Percentiles rank a stretch among this genome's conserved stretches.
phyloP scores from a whole-genome alignment of 2,797 vertebrate species.

The Ataeniobius toweri region DNA sequence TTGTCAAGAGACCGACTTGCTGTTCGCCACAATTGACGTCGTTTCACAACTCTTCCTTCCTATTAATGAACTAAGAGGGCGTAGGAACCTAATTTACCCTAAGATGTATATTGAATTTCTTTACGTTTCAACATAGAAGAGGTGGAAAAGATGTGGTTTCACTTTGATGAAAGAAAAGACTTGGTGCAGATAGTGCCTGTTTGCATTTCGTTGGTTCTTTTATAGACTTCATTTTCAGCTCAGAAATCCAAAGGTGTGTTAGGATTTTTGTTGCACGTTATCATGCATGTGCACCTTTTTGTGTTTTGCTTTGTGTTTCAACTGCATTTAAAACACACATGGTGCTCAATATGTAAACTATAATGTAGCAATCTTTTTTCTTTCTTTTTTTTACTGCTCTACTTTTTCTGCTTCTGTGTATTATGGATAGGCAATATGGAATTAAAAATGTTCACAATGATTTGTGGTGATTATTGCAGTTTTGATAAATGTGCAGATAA shows the following conservation, averaged over 20 bases:
- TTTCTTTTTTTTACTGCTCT: not conserved
- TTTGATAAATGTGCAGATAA: not conserved
- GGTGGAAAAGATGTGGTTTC: not conserved
- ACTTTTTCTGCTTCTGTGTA: not conserved
- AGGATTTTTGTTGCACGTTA: not conserved
- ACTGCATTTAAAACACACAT: no score
- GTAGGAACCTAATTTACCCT: constrained; percentile 29
- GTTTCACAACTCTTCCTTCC: constrained; percentile 45
- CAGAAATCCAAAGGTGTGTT: not conserved
- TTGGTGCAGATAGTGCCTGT: not conserved
- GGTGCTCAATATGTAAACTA: not conserved
- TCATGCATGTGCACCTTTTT: not conserved
- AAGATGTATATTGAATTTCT: constrained; percentile 20
- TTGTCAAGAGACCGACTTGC: constrained; percentile 39
- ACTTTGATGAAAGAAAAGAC: not conserved
- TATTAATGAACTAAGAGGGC: constrained; percentile 39
- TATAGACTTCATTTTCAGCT: not conserved
- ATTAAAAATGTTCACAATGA: not conserved
- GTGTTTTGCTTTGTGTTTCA: not conserved
- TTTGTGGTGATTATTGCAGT: not conserved
- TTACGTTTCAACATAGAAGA: not conserved
- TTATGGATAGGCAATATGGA: no score
- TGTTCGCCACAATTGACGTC: constrained; percentile 41
- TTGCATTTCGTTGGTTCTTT: no score
- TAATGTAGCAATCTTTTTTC: not conserved